Conservation (phyloP, 1,140 invertebrate genomes). For the Nixonia krombeini region DNA sequence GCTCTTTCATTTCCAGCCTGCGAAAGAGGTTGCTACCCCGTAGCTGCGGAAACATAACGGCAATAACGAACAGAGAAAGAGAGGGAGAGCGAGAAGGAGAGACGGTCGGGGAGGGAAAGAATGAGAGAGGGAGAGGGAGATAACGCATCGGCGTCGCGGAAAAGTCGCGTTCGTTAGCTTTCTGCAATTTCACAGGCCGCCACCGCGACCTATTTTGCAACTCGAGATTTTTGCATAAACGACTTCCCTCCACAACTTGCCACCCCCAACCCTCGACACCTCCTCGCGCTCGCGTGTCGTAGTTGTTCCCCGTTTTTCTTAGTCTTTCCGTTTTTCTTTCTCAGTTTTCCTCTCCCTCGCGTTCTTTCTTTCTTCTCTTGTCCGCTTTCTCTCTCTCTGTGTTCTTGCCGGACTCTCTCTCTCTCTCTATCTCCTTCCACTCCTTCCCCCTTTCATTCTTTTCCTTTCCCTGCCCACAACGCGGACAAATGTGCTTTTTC, state of each 20-base stretch:
- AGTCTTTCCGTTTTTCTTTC: slow-evolving; percentile 38
- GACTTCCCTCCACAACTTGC: slow-evolving; percentile 43
- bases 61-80: slow-evolving; percentile 46
- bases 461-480: slow-evolving; percentile 13
- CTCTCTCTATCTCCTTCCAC: slow-evolving; percentile 17
- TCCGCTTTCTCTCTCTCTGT: slow-evolving; percentile 44
- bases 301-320: slow-evolving; percentile 25
- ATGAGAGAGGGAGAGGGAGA: slow-evolving; percentile 21
- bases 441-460: slow-evolving; percentile 8
- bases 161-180: slow-evolving; percentile 54
- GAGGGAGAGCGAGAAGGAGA: slow-evolving; percentile 22
- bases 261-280: slow-evolving; percentile 2
- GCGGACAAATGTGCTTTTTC: slow-evolving; percentile 33
- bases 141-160: slow-evolving; percentile 14
- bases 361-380: too few species aligned
- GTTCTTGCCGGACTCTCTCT: slow-evolving; percentile 16
- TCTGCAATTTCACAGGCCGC: slow-evolving; percentile 59
- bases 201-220: slow-evolving; percentile 58
- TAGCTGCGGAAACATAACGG: slow-evolving; percentile 45
- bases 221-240: slow-evolving; percentile 58
- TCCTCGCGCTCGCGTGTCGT: slow-evolving; percentile 31
- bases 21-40: not conserved
- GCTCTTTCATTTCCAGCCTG: slow-evolving; percentile 45
- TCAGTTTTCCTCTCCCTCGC: slow-evolving; percentile 7
- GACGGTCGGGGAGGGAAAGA: slow-evolving; percentile 33